Conservation (phyloP, 2,113 vertebrate genomes). For the Pluvianellus socialis region DNA sequence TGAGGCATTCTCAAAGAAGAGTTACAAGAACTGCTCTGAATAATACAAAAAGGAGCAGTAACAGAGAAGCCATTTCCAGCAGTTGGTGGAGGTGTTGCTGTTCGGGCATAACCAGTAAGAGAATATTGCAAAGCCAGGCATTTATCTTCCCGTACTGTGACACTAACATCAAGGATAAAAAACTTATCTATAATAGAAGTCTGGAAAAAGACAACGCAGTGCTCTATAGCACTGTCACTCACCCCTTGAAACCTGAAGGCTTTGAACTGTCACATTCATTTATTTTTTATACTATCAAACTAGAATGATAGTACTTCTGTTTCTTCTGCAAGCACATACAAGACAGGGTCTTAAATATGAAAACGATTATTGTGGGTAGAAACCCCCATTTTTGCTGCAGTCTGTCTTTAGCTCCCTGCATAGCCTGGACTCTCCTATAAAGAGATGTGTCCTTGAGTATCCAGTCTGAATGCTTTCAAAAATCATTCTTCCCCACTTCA, state of each 20-base stretch:
- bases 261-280: neutral
- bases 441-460: neutral
- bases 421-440: neutral
- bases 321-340: neutral
- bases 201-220: neutral
- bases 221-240: neutral
- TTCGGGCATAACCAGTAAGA: neutral
- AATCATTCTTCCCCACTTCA: neutral
- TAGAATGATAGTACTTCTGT: neutral
- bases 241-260: neutral
- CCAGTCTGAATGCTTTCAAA: neutral
- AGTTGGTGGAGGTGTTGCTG: neutral
- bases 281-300: neutral
- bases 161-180: neutral
- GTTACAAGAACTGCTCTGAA: neutral
- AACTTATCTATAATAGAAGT: neutral
- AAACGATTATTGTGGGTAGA: neutral
- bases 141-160: neutral
- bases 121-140: neutral
- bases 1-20: neutral
- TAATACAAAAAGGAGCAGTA: neutral
- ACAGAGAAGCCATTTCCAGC: neutral
- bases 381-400: neutral
- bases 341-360: neutral
- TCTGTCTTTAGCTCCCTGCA: neutral